phyloP scores from a whole-genome alignment of 2,113 vertebrate species.

The Atherinomorus stipes region DNA sequence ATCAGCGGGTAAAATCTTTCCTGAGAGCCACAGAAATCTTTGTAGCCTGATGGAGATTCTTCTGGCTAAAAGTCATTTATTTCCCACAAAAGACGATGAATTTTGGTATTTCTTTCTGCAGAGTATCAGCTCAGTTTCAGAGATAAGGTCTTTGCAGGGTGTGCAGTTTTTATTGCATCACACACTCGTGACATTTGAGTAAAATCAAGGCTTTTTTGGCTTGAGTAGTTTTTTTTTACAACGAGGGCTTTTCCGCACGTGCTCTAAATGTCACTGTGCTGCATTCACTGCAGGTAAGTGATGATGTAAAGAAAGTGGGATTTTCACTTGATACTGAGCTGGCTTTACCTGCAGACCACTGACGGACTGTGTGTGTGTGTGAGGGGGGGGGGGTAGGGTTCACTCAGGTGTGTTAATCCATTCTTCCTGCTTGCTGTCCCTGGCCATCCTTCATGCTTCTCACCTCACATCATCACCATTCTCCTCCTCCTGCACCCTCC shows the following conservation, averaged over 20 bases:
- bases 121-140: slow-evolving; percentile 3
- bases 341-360: slow-evolving; percentile 37
- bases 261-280: slow-evolving; percentile 66
- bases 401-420: slow-evolving; percentile 65
- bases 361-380: slow-evolving; percentile 12
- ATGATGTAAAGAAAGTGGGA: slow-evolving; percentile 31
- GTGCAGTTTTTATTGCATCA: slow-evolving; percentile 39
- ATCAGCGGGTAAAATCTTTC: too few species aligned
- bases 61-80: not conserved
- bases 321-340: slow-evolving; percentile 34
- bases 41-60: not conserved
- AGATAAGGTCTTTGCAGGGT: slow-evolving; percentile 24
- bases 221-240: slow-evolving; percentile 33
- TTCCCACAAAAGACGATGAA: not conserved
- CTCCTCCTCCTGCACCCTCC: slow-evolving; percentile 46
- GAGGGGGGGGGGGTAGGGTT: slow-evolving; percentile 19
- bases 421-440: slow-evolving; percentile 57
- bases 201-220: slow-evolving; percentile 58
- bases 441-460: slow-evolving; percentile 64
- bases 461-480: slow-evolving; percentile 59
- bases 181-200: slow-evolving; percentile 68
- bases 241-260: slow-evolving; percentile 37
- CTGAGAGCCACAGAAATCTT: not conserved
- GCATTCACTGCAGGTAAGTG: slow-evolving; percentile 36
- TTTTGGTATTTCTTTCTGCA: slow-evolving; percentile 1